A percentile compares a stretch with the other conserved stretches of the same genome.
Evolutionary conservation across 64 coral and sea anemone genomes (phyloP).

Genomic region (Stichodactyla mertensii): DNA sequence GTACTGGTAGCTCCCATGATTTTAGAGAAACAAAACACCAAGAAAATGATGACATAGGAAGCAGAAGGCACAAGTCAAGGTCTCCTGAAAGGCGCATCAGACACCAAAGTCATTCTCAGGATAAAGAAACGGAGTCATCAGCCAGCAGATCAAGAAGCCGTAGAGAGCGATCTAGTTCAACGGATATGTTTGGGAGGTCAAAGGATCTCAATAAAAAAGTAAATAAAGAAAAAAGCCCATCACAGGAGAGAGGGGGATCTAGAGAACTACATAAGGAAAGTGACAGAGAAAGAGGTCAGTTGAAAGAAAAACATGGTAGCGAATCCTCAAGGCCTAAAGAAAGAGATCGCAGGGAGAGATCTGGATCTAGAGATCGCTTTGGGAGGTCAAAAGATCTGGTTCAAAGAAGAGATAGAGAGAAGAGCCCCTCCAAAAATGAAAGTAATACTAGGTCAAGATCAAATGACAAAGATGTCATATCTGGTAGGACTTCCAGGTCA

Average conservation of each 20-base stretch:
- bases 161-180: constrained; percentile 14
- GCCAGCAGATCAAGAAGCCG: not conserved
- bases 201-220: not conserved
- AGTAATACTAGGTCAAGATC: not conserved
- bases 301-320: constrained; percentile 23
- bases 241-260: not conserved
- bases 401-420: not conserved
- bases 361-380: constrained; percentile 5
- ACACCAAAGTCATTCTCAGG: not conserved
- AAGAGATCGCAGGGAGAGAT: constrained; percentile 1
- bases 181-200: constrained; percentile 12
- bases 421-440: not conserved
- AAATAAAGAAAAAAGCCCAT: not conserved
- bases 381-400: constrained; percentile 20
- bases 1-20: not conserved
- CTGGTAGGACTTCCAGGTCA: not conserved
- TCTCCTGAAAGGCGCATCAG: constrained; percentile 41
- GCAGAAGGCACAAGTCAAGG: constrained; percentile 21
- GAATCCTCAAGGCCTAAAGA: not conserved
- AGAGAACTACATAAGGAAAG: not conserved
- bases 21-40: not conserved
- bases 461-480: constrained; percentile 2
- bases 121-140: not conserved
- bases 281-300: not conserved
- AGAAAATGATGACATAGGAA: constrained; percentile 24